phyloP scores from a whole-genome alignment of 2,888 invertebrate species.

The Argynnis bischoffii region DNA sequence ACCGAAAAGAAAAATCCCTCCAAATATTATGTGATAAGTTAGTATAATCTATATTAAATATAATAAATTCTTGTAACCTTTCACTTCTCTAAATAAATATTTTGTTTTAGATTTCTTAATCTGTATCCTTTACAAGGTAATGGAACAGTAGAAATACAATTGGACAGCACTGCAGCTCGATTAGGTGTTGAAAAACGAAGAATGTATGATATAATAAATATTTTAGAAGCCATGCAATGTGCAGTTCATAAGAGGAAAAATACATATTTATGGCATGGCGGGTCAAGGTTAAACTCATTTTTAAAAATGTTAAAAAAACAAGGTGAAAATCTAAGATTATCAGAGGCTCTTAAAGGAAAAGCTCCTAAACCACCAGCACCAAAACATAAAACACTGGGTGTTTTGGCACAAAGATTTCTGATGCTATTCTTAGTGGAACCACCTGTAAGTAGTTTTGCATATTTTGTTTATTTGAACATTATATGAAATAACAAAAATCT shows the following conservation, averaged over 20 bases:
- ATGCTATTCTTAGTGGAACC: slow-evolving; percentile 86
- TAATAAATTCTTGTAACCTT: not conserved
- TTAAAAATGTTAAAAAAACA: slow-evolving; percentile 84
- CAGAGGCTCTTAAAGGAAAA: slow-evolving; percentile 76
- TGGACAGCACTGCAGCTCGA: slow-evolving; percentile 84
- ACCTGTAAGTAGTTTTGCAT: slow-evolving; percentile 71
- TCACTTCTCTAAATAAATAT: not conserved
- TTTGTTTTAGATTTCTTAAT: slow-evolving; percentile 76
- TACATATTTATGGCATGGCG: slow-evolving; percentile 87
- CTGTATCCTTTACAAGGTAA: slow-evolving; percentile 79
- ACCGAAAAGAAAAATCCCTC: slow-evolving; percentile 83
- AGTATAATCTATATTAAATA: slow-evolving; percentile 34
- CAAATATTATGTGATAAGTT: slow-evolving; percentile 84
- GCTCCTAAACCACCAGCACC: slow-evolving; percentile 76
- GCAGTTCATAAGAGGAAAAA: slow-evolving; percentile 86
- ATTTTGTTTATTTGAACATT: not conserved
- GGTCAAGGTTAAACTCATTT: slow-evolving; percentile 82
- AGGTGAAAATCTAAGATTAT: slow-evolving; percentile 78
- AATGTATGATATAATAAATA: slow-evolving; percentile 89
- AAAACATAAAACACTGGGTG: slow-evolving; percentile 86
- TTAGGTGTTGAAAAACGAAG: slow-evolving; percentile 86
- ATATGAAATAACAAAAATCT: not conserved
- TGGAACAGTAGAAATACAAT: slow-evolving; percentile 80
- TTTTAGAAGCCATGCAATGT: slow-evolving; percentile 87
- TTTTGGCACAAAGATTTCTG: slow-evolving; percentile 86